These are phyloP conservation scores for Galago senegalensis DNA, from an alignment of 2,797 vertebrate species.

Conservation along the genomic window DNA sequence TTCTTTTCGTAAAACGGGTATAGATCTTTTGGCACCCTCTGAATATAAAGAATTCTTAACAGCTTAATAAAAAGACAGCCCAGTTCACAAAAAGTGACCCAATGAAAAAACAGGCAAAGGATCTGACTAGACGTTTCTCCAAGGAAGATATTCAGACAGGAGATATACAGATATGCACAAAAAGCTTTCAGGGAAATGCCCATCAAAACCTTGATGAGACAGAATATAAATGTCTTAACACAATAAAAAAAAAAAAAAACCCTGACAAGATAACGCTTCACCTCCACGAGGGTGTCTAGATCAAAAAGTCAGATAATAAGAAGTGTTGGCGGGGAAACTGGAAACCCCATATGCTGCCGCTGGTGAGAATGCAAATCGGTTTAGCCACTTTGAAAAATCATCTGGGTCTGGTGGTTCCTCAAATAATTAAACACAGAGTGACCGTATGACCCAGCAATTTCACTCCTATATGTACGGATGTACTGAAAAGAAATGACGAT, in stretches of 20 bases:
- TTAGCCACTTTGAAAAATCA: not conserved
- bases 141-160: not conserved
- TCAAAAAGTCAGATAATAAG: not conserved
- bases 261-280: not conserved
- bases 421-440: not conserved
- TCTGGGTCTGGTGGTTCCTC: not conserved
- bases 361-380: not conserved
- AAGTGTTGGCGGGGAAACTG: not conserved
- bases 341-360: no score
- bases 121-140: not conserved
- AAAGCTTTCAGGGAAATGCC: not conserved
- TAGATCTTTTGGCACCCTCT: no score
- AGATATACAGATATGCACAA: not conserved
- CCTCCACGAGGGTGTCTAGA: not conserved
- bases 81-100: not conserved
- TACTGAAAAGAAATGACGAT: not conserved
- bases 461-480: not conserved
- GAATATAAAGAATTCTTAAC: not conserved
- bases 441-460: not conserved
- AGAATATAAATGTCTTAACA: no score
- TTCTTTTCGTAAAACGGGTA: no score
- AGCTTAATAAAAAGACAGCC: not conserved
- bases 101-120: not conserved
- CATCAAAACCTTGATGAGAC: not conserved
- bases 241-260: no score